Evolutionary conservation across 2,888 invertebrate species (phyloP), one percentile per base, ranked within the genome.

Genomic region (Polyploca ridens): DNA sequence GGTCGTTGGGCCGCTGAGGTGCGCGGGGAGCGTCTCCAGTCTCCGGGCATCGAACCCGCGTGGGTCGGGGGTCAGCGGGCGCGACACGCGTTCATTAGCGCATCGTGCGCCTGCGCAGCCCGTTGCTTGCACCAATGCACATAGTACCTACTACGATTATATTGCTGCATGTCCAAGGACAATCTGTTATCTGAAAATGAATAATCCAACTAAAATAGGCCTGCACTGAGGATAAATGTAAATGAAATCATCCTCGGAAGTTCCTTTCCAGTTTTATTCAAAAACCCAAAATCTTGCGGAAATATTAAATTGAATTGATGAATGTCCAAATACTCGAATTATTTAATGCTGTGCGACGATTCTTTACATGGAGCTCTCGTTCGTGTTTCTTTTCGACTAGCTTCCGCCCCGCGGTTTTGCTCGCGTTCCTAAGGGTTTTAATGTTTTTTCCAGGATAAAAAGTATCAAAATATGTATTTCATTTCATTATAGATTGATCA

Each of bases 31-130:
- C 75, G 77, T 69, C 73, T 74, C 64, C 75, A 72, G 69, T 54
- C 19, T n/a, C 54, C 87, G 93, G 90, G 75, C 94, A 78, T 88
- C 90, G 93, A 93, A 89, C 93, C 83, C 87, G 90, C 88, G 91
- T 90, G 91, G 93, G 93, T 93, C 94, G 91, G 83, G 91, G 94
- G 94, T 93, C 92, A 93, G 85, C 89, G 83, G 41, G 82, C 87
- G 90, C 92, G 90, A 89, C 90, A 88, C 80, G 86, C 90, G 86
- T 88, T 90, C 90, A 91, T 93, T 90, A 90, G 86, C 81, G 87
- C 84, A 83, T 81, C 83, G 75, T 86, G 86, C 88, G 87, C 86
- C 68, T 73, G 86, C 86, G 86, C 83, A 82, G 69, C 72, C 75
- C 75, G 70, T 71, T 67, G 70, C 66, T 38, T 35, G 35, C 59